These are phyloP conservation scores for Drosophila putrida DNA, from an alignment of 2,888 invertebrate species.

Conservation along the genomic window DNA sequence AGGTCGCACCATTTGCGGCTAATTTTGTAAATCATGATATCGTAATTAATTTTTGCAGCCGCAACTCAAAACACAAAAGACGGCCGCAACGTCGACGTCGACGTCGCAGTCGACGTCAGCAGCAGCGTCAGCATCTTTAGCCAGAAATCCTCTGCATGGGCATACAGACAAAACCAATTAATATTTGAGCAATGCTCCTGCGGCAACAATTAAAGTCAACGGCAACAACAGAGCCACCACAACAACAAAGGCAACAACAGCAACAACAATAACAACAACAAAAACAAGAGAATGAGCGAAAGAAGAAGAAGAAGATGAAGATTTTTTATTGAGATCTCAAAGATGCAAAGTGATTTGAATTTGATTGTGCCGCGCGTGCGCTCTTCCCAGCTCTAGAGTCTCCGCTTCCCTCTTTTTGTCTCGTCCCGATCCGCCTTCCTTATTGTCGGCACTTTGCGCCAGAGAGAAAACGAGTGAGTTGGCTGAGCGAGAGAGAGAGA, in stretches of 20 bases:
- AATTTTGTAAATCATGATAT: slow-evolving; percentile 80
- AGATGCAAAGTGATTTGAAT: slow-evolving; percentile 83
- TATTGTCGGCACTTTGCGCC: slow-evolving; percentile 40
- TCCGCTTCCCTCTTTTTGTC: not conserved
- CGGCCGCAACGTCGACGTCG: slow-evolving; percentile 29
- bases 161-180: slow-evolving; percentile 80
- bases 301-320: slow-evolving; percentile 39
- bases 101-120: slow-evolving; percentile 9
- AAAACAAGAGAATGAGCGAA: slow-evolving; percentile 11
- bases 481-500: not conserved
- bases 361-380: slow-evolving; percentile 79
- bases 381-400: slow-evolving; percentile 23
- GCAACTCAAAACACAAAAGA: slow-evolving; percentile 50
- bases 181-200: slow-evolving; percentile 83
- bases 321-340: slow-evolving; percentile 84
- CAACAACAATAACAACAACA: slow-evolving; percentile 35
- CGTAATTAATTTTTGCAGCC: slow-evolving; percentile 80
- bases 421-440: not conserved
- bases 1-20: slow-evolving; percentile 78
- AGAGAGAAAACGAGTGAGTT: not conserved
- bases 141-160: slow-evolving; percentile 65
- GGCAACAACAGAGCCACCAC: slow-evolving; percentile 51
- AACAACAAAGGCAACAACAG: slow-evolving; percentile 52
- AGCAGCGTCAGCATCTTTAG: slow-evolving; percentile 52
- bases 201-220: slow-evolving; percentile 83